phyloP scores from a whole-genome alignment of 2,797 vertebrate species.

The Pipistrellus nathusii region DNA sequence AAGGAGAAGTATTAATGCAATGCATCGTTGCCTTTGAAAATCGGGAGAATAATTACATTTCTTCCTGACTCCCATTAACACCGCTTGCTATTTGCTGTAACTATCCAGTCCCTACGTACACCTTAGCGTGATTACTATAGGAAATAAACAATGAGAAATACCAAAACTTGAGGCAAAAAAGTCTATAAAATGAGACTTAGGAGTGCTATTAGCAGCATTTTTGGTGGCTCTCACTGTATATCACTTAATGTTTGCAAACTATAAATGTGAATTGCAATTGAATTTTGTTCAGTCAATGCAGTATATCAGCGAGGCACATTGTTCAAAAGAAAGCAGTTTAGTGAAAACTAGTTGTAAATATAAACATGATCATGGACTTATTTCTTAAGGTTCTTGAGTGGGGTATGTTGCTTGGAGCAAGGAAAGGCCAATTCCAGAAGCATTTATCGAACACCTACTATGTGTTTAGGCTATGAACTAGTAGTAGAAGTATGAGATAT shows the following conservation, averaged over 20 bases:
- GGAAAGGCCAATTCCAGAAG: background rate
- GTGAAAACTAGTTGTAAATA: constrained; percentile 27
- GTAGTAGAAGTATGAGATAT: background rate
- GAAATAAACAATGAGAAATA: constrained; percentile 57
- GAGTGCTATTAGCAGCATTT: background rate
- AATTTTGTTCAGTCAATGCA: background rate
- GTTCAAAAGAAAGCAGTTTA: background rate
- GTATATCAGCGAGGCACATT: background rate
- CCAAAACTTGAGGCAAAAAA: constrained; percentile 41
- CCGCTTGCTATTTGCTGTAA: constrained; percentile 68
- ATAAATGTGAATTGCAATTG: background rate
- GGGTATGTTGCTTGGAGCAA: background rate
- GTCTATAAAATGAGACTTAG: background rate
- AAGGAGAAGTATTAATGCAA: constrained; percentile 70
- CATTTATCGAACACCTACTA: background rate
- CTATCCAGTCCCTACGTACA: background rate
- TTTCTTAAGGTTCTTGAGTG: background rate
- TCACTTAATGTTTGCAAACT: background rate
- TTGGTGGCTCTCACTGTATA: background rate
- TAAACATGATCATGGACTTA: background rate
- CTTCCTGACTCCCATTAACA: constrained; percentile 68
- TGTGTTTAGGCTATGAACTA: background rate
- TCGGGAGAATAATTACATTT: constrained; percentile 78
- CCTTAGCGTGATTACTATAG: constrained; percentile 51
- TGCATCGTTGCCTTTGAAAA: constrained; percentile 80